Base-by-base conservation (phyloP, 2,113 vertebrate genomes). In the Fregetta grallaria region DNA sequence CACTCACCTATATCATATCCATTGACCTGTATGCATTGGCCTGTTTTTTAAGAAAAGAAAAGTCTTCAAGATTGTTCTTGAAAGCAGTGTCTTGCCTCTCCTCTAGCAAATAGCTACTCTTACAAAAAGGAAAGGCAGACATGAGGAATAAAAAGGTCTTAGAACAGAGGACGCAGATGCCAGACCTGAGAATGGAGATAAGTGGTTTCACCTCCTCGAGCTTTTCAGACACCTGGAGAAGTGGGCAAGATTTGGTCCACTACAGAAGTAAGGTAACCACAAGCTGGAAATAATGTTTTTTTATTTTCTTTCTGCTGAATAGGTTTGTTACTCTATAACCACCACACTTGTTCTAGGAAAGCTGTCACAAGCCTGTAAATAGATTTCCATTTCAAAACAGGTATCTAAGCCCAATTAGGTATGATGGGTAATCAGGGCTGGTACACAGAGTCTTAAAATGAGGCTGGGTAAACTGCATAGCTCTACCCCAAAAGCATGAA, bases 91-190 rank as follows among this genome's bases (percentile, higher is more conserved):
- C 34, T 78, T 83, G 16, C 14, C 16, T 68, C n/a, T 80, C 13
- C 15, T 81, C 2, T 26, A 29, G 11, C 0, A 3, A 61, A 17
- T 3, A 67, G 10, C 3, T 26, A 18, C n/a, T 19, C 7, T 44
- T 12, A 30, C 1, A 42, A 55, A 68, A 65, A 63, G 7, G 9
- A n/a, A 52, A 62, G 1, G 2, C 1, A 22, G 3, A 25, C 22
- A 32, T 4, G 53, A 7, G 26, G 18, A 73, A 56, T 19, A 15
- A 27, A 56, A 81, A 13, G 10, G 2, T 27, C 5, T 68, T 70
- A 63, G 14, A 89, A 61, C 9, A 59, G 19, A 47, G 4, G 9
- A 50, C 30, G 6, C 7, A 71, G 25, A 11, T 26, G 11, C 9
- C 15, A 55, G 38, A 32, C 16, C 26, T 81, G 11, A 71, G 40